Evolutionary conservation across 2,113 vertebrate species (phyloP), one percentile per base, ranked within the genome.

Genomic region (Ptychochromis oligacanthus): DNA sequence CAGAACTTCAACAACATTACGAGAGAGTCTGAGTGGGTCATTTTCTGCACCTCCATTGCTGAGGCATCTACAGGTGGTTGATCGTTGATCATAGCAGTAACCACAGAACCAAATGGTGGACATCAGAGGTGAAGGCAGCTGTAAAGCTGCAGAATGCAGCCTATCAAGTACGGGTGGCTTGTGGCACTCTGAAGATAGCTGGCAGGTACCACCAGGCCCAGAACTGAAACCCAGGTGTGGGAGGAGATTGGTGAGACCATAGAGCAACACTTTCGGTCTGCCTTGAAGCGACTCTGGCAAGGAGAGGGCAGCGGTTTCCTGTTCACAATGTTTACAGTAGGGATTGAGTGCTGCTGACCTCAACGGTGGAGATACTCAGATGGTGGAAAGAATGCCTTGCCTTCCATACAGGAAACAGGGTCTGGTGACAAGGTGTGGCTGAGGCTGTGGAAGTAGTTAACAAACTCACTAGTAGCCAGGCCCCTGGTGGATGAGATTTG

Each of bases 161-260:
- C 22, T 67, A 49, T 70, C 5, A 0, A 70, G 15, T 24, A 49
- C 20, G 43, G 6, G 28, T 70, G 17, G 65, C 65, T 70, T 70
- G 24, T 28, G 24, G 43, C 9, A 49, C 65, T 70, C 22, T 49
- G 64, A 24, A 28, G 64, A 4, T 15, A 13, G 3, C 43, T 28
- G 46, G 43, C 18, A 70, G 22, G 15, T 28, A 70, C 18, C 15
- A 13, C 8, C 0, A 70, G 24, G 40, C 5, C 40, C 64, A 70
- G 0, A 26, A 14, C 22, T 67, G 43, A 70, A 24, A 49, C 40
- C 15, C 46, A 70, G 3, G 22, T 0, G 64, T 26, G 64, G 1
- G 14, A 6, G 64, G 24, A 67, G 38, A 46, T 67, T 1, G 22
- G 15, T 28, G 24, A 70, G 15, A 9, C 24, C 46, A 22, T 70